Base-by-base conservation (phyloP, 1,140 invertebrate genomes). In the Drosophila nannoptera region DNA sequence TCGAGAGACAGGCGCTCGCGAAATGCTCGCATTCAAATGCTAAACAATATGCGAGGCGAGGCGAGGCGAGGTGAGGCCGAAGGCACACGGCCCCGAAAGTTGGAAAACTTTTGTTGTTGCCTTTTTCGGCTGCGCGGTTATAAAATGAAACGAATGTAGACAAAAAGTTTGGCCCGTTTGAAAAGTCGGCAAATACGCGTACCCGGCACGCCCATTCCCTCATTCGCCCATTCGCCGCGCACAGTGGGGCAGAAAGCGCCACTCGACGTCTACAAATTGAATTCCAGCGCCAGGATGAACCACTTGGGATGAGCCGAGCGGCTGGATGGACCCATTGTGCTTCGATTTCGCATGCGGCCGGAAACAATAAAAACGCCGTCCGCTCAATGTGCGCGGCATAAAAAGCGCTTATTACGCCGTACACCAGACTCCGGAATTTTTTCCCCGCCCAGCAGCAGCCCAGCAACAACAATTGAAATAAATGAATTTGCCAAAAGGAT, bases 401-500 rank as follows among this genome's bases (percentile, higher is more conserved):
- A 86, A 84, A 84, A 84, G 69, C 53, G 80, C 80, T 84, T 86
- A 84, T 86, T 86, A 86, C 64, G 81, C 62, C 66, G 55, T 74
- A 86, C 52, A 76, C 65, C 65, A 84, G 80, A 69, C 61, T 78
- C 64, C 62, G 65, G 22, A 36, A 32, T 43, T 58, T 53, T 62
- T 43, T 29, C 38, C 31, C 5, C 8, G 22, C 48, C 29, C 22
- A 7, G 8, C 11, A 49, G 61, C 62, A 78, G 72, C 71, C 69
- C 54, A n/a, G n/a, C 58, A 64, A 75, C 72, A 86, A 86, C 80
- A 84, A 84, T 84, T 84, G 80, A 84, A 84, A 84, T 86, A 86
- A 84, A 84, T 84, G 80, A 84, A 84, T 84, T 84, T 73, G 77
- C 46, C 59, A 12, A 84, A 82, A 83, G 80, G 80, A 80, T 83